Evolutionary conservation across 2,888 invertebrate species (phyloP), one percentile per base, ranked within the genome.

Genomic region (Blera fallax): DNA sequence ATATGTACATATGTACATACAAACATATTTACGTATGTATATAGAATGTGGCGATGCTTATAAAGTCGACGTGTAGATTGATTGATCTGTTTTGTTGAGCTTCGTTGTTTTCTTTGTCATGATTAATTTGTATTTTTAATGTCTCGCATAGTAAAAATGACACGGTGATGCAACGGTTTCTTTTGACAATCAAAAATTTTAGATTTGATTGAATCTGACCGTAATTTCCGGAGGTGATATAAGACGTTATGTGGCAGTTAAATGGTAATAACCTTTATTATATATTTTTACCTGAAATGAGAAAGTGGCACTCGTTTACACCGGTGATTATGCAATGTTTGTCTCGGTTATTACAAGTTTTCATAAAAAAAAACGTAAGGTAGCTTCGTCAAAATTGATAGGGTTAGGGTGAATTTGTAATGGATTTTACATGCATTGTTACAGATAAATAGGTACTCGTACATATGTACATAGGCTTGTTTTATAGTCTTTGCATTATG

Each of bases 61-160:
- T 14, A 11, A 40, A 40, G 14, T 37, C 34, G 34, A 56, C 32
- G 56, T 56, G 32, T 34, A 14, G 32, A 56, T 56, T 56, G 56
- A 56, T 56, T 56, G 56, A 29, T 56, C 11, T 56, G 32, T 56
- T 56, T 34, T 34, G 56, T 56, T 56, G 4, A 52, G 27, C n/a
- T 52, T 52, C 8, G 52, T 29, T 52, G 52, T 52, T 52, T 52
- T 14, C 34, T 14, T 34, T 34, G 56, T 56, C 56, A 56, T 56
- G 56, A 56, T 34, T 56, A 32, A 32, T 56, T 56, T 56, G 54
- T 32, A 32, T 16, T 18, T 56, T 56, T 56, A 56, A 56, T 56
- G 56, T 29, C 10, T 56, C 18, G 18, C 56, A 14, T 29, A 32
- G 32, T 54, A 54, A 32, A 52, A 52, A 52, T 7, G 27, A 52